Conservation (phyloP, 1,140 invertebrate species). For the Ceratosolen solmsi region DNA sequence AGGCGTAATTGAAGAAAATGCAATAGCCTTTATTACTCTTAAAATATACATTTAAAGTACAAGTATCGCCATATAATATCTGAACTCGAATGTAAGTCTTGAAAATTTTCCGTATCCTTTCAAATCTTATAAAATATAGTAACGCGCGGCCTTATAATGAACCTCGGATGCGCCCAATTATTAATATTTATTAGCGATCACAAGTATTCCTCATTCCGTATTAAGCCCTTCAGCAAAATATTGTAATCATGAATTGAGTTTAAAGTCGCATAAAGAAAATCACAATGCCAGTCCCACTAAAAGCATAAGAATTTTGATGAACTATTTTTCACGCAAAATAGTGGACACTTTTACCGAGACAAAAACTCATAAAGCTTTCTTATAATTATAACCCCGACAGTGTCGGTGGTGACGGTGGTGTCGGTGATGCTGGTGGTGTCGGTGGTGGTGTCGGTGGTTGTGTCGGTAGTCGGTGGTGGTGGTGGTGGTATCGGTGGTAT, state of each 20-base stretch:
- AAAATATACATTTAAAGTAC: background rate
- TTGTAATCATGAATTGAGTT: background rate
- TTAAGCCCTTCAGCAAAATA: background rate
- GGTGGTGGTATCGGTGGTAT: no score
- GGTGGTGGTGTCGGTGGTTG: no score
- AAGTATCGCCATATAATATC: background rate
- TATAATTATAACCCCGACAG: conserved; percentile 18
- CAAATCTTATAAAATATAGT: background rate
- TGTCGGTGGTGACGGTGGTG: no score
- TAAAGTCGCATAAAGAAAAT: background rate
- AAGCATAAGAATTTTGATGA: background rate
- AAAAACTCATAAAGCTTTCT: conserved; percentile 16
- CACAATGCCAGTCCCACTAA: background rate
- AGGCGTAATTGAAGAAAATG: background rate
- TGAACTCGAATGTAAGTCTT: background rate
- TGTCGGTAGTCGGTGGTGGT: no score
- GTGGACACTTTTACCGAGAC: background rate
- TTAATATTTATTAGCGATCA: background rate
- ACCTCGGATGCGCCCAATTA: background rate
- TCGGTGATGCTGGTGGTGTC: no score
- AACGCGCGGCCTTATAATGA: background rate
- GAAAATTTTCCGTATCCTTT: background rate
- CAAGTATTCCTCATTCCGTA: no score
- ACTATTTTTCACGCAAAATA: background rate
- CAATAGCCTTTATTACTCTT: background rate